phyloP scores from a whole-genome alignment of 2,113 vertebrate species.

The Motacilla tschutschensis region DNA sequence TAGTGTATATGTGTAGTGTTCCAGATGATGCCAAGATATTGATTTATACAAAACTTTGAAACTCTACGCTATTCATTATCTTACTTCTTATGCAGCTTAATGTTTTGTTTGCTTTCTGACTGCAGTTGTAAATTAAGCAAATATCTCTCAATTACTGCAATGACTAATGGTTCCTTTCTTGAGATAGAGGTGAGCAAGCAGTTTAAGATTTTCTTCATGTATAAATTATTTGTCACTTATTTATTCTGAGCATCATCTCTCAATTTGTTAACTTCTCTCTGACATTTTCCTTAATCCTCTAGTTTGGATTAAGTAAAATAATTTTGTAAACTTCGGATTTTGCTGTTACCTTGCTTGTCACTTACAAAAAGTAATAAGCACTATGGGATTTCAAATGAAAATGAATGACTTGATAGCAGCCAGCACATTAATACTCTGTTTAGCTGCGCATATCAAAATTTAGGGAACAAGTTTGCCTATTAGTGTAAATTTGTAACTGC shows the following conservation, averaged over 20 bases:
- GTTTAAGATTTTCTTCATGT: not conserved
- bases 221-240: not conserved
- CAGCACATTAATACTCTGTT: not conserved
- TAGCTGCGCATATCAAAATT: slow-evolving; percentile 1
- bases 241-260: not conserved
- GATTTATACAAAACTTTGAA: slow-evolving; percentile 14
- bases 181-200: not conserved
- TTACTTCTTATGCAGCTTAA: not conserved
- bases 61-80: not conserved
- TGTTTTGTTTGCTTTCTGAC: slow-evolving; percentile 7
- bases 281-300: not conserved
- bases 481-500: not conserved
- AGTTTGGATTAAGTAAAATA: slow-evolving; percentile 1
- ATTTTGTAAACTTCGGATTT: slow-evolving; percentile 19
- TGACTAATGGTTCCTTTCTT: not conserved
- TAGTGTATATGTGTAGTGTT: not conserved
- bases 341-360: not conserved
- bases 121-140: slow-evolving; percentile 22
- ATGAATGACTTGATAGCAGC: not conserved
- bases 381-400: slow-evolving; percentile 23
- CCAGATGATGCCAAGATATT: not conserved
- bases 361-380: not conserved
- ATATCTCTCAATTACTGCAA: slow-evolving; percentile 17
- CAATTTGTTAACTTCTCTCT: not conserved
- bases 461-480: not conserved